Evolutionary conservation across 2,113 vertebrate genomes (phyloP).

Genomic region (Pelodiscus sinensis): DNA sequence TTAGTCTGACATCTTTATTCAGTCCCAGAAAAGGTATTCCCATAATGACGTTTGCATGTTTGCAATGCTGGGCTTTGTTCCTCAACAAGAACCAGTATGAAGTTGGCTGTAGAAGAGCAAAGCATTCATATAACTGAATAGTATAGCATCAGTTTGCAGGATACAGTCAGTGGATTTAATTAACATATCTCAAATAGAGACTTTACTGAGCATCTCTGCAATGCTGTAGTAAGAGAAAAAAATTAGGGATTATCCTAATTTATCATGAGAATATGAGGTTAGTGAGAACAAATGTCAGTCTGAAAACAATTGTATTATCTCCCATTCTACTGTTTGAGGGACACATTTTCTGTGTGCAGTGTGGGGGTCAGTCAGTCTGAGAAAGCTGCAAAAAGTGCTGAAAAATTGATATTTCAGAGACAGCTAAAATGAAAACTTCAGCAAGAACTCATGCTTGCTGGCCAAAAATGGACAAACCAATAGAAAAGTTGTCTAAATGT

Average conservation of each 20-base stretch:
- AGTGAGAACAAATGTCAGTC: not conserved
- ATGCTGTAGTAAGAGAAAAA: not conserved
- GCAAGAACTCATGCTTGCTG: not conserved
- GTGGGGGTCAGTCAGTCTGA: not conserved
- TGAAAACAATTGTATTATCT: not conserved
- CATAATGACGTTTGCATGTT: slow-evolving; percentile 1
- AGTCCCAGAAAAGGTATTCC: slow-evolving; percentile 29
- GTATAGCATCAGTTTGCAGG: not conserved
- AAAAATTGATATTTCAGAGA: not conserved
- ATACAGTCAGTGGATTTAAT: not conserved
- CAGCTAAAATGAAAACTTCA: not conserved
- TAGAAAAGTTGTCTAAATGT: not conserved
- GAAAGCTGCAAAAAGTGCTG: not conserved
- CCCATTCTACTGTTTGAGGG: not conserved
- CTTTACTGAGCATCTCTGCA: not conserved
- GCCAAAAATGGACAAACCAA: not conserved
- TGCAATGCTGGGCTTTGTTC: not conserved
- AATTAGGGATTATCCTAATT: not conserved
- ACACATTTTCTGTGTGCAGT: not conserved
- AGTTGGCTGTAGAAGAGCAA: not conserved
- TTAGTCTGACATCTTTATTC: slow-evolving; percentile 34
- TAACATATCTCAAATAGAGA: not conserved
- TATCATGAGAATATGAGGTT: not conserved
- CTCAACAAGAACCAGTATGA: not conserved
- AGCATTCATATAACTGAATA: not conserved